Evolutionary conservation across 2,888 invertebrate genomes (phyloP), one percentile per base, ranked within the genome.

Genomic region (Xanthia togata): DNA sequence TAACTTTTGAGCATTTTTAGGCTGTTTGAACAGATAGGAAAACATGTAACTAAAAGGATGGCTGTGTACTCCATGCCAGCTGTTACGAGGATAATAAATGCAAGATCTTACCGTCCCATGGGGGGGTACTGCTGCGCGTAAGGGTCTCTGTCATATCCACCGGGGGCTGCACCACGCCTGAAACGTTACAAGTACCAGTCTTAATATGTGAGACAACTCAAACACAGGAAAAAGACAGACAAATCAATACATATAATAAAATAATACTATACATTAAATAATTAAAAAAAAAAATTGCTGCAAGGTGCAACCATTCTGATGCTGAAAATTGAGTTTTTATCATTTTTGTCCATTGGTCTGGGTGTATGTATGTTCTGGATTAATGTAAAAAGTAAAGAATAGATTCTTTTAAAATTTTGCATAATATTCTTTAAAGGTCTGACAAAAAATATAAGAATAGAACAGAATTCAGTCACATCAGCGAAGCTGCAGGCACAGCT

Each of bases 111-210:
- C 97, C 96, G 95, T 92, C 95, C 96, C 94, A 96, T 95, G 14
- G 96, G 95, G 0, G 96, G 93, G 91, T 96, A 97, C 87, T 95
- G 96, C 86, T 96, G 96, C 0, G 93, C 94, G 44, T 96, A 97
- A 9, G 96, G 96, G 77, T 96, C 96, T 79, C 96, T 86, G 81
- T 96, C 97, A 62, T 96, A 96, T 69, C 96, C 97, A 20, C 94
- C 95, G 0, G 94, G 94, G 0, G 91, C 93, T 0, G 91, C 94
- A 47, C 95, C 95, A n/a, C 94, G 93, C 97, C 93, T 96, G 94
- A 90, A 93, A 73, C 0, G 41, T 23, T 63, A 47, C 12, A 71
- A 70, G 26, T n/a, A 64, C 4, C 8, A 44, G 20, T 0, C 26
- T 76, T 4, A 74, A 20, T 76, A 50, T n/a, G 23, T 14, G 31